Conservation (phyloP, 1,140 invertebrate genomes). For the Pogonomyrmex barbatus region DNA sequence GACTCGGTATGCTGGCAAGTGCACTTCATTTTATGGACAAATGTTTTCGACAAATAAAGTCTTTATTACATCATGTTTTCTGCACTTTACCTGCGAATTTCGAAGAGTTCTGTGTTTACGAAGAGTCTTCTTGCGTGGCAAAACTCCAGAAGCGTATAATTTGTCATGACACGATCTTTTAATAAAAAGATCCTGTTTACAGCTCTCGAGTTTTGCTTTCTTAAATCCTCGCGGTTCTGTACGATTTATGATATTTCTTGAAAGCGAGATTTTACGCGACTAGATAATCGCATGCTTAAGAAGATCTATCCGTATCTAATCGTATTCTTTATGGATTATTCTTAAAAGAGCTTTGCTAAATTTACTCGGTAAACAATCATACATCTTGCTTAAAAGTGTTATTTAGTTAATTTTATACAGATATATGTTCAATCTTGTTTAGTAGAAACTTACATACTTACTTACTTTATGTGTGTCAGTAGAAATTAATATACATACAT, state of each 20-base stretch:
- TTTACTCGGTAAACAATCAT: neutral
- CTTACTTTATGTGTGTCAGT: neutral
- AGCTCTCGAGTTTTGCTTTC: neutral
- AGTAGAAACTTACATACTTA: neutral
- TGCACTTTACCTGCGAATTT: conserved; percentile 20
- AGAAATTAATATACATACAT: conserved; percentile 3
- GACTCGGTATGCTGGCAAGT: conserved; percentile 34
- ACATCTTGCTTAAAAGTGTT: neutral
- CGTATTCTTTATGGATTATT: neutral
- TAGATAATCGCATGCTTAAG: conserved; percentile 6
- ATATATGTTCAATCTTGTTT: conserved; percentile 15
- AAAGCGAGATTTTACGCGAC: neutral
- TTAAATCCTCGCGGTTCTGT: neutral
- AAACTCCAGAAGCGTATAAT: neutral
- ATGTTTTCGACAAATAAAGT: conserved; percentile 17
- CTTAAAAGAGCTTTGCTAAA: neutral
- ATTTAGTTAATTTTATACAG: neutral
- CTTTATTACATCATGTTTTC: conserved; percentile 4
- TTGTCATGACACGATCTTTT: neutral
- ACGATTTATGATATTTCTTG: neutral
- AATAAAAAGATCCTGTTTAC: neutral
- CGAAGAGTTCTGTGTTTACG: neutral
- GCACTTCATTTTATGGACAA: conserved; percentile 21
- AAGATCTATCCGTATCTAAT: neutral
- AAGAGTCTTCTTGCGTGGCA: neutral